phyloP scores from a whole-genome alignment of 2,113 vertebrate genomes.

The Microtus richardsoni region DNA sequence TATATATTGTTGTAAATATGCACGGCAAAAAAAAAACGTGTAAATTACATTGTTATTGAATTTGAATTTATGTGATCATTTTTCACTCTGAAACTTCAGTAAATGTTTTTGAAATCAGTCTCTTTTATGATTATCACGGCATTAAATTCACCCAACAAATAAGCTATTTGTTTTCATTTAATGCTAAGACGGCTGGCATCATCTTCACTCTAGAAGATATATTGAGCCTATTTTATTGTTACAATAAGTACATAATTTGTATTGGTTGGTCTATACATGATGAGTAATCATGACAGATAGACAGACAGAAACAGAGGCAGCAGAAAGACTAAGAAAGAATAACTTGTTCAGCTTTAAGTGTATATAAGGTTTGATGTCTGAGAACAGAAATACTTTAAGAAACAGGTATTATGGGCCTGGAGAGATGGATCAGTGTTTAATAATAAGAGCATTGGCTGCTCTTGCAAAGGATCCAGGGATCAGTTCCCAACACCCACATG shows the following conservation, averaged over 20 bases:
- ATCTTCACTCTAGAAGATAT: background rate
- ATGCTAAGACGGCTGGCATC: background rate
- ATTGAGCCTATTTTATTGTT: background rate
- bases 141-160: conserved; percentile 2
- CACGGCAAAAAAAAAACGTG: background rate
- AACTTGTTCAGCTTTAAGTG: background rate
- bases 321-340: too few species aligned
- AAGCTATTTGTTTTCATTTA: conserved; percentile 19
- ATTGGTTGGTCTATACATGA: background rate
- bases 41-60: background rate
- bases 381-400: background rate
- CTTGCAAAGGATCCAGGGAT: background rate
- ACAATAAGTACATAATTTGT: background rate
- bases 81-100: background rate
- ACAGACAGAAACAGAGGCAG: too few species aligned
- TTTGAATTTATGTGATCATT: background rate
- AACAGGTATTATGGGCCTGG: background rate
- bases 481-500: background rate
- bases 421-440: background rate
- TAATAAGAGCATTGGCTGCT: background rate
- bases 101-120: background rate
- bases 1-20: background rate
- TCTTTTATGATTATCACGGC: conserved; percentile 19
- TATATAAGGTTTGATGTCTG: background rate
- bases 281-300: too few species aligned